Percentiles rank a stretch among this genome's conserved stretches.
These are phyloP conservation scores for Scaptomyza cyrtandrae DNA, from an alignment of 2,888 invertebrate genomes.

Conservation along the genomic window DNA sequence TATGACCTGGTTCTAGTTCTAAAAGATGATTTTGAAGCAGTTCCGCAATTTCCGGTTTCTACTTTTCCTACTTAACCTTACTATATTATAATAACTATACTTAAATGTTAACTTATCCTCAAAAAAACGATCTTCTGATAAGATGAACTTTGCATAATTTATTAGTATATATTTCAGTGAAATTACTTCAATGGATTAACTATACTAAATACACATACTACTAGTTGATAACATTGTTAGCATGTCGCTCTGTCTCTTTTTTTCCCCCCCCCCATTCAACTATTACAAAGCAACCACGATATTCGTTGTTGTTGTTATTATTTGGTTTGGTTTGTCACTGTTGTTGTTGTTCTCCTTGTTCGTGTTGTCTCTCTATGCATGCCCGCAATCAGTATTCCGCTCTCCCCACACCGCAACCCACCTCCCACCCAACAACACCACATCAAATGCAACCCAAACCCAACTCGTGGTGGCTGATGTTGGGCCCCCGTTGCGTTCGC, in stretches of 20 bases:
- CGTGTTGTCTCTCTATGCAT: conserved; percentile 17
- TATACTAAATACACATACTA: conserved; percentile 8
- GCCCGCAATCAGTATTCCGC: conserved; percentile 32
- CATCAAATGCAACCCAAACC: conserved; percentile 7
- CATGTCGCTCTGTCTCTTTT: not conserved
- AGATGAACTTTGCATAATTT: not conserved
- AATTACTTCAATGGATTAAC: conserved; percentile 14
- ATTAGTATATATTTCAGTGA: conserved; percentile 1
- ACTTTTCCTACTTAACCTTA: not conserved
- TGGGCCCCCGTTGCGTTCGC: not conserved
- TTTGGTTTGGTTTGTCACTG: not conserved
- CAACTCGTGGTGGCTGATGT: conserved; percentile 4
- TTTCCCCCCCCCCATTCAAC: conserved; percentile 1
- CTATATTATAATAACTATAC: not conserved
- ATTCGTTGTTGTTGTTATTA: conserved; percentile 9
- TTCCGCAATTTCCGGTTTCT: not conserved
- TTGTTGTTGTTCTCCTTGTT: conserved; percentile 22
- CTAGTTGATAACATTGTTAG: conserved; percentile 10
- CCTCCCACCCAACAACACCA: not conserved
- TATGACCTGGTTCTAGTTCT: too few species aligned
- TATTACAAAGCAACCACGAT: conserved; percentile 17
- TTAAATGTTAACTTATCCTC: not conserved
- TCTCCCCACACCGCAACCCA: conserved; percentile 22
- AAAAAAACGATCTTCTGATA: not conserved
- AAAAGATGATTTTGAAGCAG: too few species aligned